Conservation (phyloP, 2,113 vertebrate species). For the Heterochromis multidens region DNA sequence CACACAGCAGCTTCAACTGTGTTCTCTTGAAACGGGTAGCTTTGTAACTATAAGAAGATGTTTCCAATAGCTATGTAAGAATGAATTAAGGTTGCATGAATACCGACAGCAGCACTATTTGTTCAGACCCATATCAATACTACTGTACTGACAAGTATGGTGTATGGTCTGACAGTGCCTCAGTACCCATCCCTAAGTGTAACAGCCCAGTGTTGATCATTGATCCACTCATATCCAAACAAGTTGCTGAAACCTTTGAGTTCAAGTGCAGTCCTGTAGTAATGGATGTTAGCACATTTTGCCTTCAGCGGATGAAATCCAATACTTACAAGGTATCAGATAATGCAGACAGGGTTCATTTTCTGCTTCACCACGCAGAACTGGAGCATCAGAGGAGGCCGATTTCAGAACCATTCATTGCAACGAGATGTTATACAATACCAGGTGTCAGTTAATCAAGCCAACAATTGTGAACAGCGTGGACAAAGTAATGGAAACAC, state of each 20-base stretch:
- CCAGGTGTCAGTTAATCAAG: slow-evolving; percentile 26
- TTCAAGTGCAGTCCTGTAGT: not conserved
- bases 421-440: not conserved
- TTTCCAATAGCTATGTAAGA: not conserved
- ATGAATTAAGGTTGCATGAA: not conserved
- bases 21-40: not conserved
- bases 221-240: not conserved
- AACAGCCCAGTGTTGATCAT: not conserved
- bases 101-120: not conserved
- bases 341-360: slow-evolving; percentile 39
- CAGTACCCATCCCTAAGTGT: not conserved
- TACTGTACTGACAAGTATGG: not conserved
- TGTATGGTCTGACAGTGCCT: no score
- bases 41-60: not conserved
- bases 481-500: not conserved
- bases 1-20: not conserved
- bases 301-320: slow-evolving; percentile 11
- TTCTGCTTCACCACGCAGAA: slow-evolving; percentile 45
- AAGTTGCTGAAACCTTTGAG: not conserved
- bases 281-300: slow-evolving; percentile 4
- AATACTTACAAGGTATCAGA: slow-evolving; percentile 18
- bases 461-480: not conserved
- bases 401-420: slow-evolving; percentile 1
- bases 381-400: not conserved
- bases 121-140: not conserved